Base-by-base conservation (phyloP, 2,888 invertebrate species). In the Latrodectus hesperus region DNA sequence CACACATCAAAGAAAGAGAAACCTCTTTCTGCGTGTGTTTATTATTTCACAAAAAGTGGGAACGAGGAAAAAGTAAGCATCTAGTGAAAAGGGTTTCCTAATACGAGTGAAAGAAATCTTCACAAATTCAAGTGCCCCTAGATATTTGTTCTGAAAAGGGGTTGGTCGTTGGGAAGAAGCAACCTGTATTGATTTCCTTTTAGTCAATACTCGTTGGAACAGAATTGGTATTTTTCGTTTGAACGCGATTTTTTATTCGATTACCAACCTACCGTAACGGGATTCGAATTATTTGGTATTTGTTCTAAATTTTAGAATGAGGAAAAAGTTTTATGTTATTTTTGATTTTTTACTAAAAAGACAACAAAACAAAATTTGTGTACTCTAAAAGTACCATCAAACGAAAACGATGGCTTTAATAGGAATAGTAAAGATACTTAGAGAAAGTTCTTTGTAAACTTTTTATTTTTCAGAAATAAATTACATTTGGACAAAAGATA, bases 181-280 rank as follows among this genome's bases (percentile, higher is more conserved):
- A 67, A 75, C 65, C 65, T 75, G 26, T 86, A 86, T 86, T 64
- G 86, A 86, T 86, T 86, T 86, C 76, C 86, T 75, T 79, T 86
- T 53, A 70, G 75, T 81, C 86, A 76, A 86, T 86, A 86, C 53
- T 75, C 80, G 68, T 73, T 74, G 78, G 68, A 84, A 78, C 77
- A 84, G 84, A 79, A 84, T 79, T 74, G 84, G 78, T 84, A 72
- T 79, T 72, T 55, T 74, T 78, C 64, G 73, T 84, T 84, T 79
- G 78, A 84, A 84, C 76, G 51, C 78, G 60, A 84, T 74, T 77
- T 79, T 84, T 84, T 84, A 84, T 84, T 84, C 84, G 78, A 84
- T 84, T 84, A 84, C 74, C 10, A 38, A 51, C 26, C 53, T 60
- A 65, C 78, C 10, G 79, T 74, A 84, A 84, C 84, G 49, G 74